Conservation (phyloP, 2,113 vertebrate genomes). For the Myotis lucifugus region DNA sequence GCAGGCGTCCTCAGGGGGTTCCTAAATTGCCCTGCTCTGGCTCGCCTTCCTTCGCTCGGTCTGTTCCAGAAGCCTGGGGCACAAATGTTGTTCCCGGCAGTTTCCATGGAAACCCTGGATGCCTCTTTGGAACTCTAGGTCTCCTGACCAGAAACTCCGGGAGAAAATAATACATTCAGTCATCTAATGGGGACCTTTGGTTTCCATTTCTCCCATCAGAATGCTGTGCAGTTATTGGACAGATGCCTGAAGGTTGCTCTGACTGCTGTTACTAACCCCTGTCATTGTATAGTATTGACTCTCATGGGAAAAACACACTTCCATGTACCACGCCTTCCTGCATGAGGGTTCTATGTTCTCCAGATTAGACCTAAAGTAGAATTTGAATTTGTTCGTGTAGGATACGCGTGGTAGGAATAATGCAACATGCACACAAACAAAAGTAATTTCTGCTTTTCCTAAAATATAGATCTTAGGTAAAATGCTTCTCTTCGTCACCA, state of each 20-base stretch:
- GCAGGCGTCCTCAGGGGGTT: not conserved
- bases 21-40: not conserved
- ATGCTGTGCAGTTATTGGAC: not conserved
- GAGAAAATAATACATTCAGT: not conserved
- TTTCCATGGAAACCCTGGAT: conserved; percentile 31
- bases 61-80: conserved; percentile 57
- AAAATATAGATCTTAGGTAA: conserved; percentile 15
- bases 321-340: not conserved
- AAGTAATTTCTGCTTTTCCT: not conserved
- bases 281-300: not conserved
- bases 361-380: not conserved
- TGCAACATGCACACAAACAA: not conserved
- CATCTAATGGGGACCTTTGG: not conserved
- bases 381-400: not conserved
- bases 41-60: not conserved
- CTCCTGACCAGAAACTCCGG: conserved; percentile 6
- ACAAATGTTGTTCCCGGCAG: not conserved
- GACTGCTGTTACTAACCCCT: not conserved
- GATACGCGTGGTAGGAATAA: not conserved
- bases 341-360: not conserved
- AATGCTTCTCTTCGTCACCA: not conserved
- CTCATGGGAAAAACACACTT: not conserved
- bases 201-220: not conserved
- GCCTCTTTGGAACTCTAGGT: not conserved
- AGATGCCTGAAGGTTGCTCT: not conserved